These are phyloP conservation scores for Drosophila paulistorum DNA, from an alignment of 1,140 invertebrate species.

Conservation along the genomic window DNA sequence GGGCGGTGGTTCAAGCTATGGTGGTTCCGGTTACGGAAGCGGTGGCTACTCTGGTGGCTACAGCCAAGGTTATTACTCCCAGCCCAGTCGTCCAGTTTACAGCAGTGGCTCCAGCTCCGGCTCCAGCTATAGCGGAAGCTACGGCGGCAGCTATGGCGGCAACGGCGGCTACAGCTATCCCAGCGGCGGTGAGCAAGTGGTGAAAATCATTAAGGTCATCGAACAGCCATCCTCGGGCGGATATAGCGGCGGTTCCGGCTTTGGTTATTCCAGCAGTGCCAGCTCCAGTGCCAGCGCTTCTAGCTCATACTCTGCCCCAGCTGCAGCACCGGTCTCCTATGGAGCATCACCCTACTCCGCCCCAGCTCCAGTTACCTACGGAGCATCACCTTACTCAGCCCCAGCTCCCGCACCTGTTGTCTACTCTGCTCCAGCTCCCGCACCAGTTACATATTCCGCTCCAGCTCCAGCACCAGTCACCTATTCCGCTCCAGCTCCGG, in stretches of 20 bases:
- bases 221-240: constrained; percentile 51
- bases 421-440: constrained; percentile 41
- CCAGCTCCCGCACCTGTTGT: constrained; percentile 31
- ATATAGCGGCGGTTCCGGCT: constrained; percentile 32
- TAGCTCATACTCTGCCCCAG: constrained; percentile 41
- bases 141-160: constrained; percentile 43
- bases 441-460: constrained; percentile 32
- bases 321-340: constrained; percentile 26
- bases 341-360: constrained; percentile 27
- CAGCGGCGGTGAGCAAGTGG: constrained; percentile 56
- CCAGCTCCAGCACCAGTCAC: constrained; percentile 31
- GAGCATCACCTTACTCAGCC: constrained; percentile 27
- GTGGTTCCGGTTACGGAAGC: constrained; percentile 30
- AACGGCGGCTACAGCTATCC: constrained; percentile 22
- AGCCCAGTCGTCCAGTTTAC: constrained; percentile 67
- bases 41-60: constrained; percentile 62
- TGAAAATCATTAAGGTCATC: constrained; percentile 69
- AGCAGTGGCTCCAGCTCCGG: constrained; percentile 41
- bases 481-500: constrained; percentile 45
- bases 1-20: constrained; percentile 27
- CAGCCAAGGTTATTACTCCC: constrained; percentile 66
- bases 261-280: constrained; percentile 34
- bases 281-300: constrained; percentile 43
- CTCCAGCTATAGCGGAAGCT: constrained; percentile 32
- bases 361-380: constrained; percentile 17